Evolutionary conservation across 2,797 vertebrate genomes (phyloP).

Genomic region (Sebastes elongatus): DNA sequence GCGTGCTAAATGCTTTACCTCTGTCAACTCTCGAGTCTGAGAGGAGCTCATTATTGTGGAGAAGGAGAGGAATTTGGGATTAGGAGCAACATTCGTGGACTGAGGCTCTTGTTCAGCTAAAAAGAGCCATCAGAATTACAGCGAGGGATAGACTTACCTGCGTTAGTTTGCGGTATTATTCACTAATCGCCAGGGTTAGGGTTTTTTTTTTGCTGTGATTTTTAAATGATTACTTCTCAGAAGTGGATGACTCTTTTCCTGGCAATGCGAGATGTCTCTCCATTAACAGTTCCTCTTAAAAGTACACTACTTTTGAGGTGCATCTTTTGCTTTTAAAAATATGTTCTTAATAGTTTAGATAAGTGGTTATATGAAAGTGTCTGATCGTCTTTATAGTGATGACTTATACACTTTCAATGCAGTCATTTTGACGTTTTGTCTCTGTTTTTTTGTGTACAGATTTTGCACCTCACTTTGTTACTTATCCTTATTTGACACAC

Average conservation of each 20-base stretch:
- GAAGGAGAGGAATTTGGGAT: conserved; percentile 76
- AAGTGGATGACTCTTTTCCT: neutral
- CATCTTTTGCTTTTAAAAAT: neutral
- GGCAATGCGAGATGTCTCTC: neutral
- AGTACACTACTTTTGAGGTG: neutral
- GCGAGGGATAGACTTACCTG: conserved; percentile 32
- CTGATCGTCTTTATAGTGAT: neutral
- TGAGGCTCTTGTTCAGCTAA: conserved; percentile 67
- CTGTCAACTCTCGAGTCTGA: conserved; percentile 71
- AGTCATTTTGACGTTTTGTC: neutral
- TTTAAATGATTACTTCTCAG: conserved; percentile 2
- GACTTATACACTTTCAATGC: neutral
- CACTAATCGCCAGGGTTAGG: neutral
- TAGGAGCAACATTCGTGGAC: conserved; percentile 73
- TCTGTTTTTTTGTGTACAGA: neutral
- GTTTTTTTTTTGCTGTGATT: conserved; percentile 1
- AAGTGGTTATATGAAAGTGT: neutral
- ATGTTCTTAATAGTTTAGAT: neutral
- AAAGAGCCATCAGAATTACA: conserved; percentile 65
- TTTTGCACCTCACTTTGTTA: neutral
- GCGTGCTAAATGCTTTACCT: conserved; percentile 77
- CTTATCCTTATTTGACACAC: neutral
- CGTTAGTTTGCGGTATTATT: conserved; percentile 10
- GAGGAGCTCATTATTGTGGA: conserved; percentile 74
- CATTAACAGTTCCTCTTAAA: neutral